phyloP scores from a whole-genome alignment of 2,113 vertebrate genomes.

The Tenebrosternarchus preto region DNA sequence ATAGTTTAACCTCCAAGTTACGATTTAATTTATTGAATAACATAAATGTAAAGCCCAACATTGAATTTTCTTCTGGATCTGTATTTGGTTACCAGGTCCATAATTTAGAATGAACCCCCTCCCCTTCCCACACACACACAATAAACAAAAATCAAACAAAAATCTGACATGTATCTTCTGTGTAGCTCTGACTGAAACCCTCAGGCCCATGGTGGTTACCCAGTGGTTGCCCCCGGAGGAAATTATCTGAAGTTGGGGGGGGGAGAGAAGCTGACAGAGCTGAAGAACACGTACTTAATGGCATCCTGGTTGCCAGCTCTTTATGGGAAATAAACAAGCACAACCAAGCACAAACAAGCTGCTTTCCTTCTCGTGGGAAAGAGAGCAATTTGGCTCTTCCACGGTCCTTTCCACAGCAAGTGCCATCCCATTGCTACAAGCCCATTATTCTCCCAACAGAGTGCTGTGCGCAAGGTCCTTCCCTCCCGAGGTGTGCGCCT shows the following conservation, averaged over 20 bases:
- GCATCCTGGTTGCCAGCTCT: not conserved
- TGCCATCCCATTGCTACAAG: not conserved
- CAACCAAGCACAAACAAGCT: not conserved
- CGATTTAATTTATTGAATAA: not conserved
- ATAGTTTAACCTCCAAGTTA: conserved; percentile 4
- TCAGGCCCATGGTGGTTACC: not conserved
- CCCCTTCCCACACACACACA: too few species aligned
- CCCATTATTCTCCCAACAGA: not conserved
- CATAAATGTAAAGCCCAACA: not conserved
- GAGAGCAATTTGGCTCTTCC: not conserved
- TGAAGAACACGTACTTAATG: not conserved
- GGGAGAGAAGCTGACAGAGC: not conserved
- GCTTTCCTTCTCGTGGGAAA: not conserved
- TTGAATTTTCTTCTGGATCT: not conserved
- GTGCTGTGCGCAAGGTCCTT: not conserved
- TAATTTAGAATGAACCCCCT: not conserved
- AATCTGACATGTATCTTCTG: not conserved
- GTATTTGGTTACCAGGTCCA: not conserved
- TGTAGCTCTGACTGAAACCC: not conserved
- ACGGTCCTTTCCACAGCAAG: not conserved
- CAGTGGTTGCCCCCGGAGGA: not conserved
- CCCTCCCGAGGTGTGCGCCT: not conserved
- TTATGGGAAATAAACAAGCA: conserved; percentile 21
- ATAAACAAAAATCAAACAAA: not conserved
- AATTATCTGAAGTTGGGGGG: not conserved